Evolutionary conservation across 1,140 invertebrate species (phyloP).

Genomic region (Scaptomyza hsui): DNA sequence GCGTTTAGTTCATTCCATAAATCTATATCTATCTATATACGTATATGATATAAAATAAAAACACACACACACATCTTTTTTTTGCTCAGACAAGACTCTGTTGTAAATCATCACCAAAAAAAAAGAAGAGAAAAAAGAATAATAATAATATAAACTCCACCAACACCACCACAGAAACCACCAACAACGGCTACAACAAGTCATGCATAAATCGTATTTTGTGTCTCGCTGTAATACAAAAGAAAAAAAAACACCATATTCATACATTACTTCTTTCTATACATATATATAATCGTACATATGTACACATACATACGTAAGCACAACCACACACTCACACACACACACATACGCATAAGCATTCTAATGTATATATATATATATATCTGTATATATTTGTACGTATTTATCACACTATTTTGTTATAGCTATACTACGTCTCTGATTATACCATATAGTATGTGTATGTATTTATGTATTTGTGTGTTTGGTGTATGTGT

Average conservation of each 20-base stretch:
- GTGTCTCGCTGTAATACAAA: conserved; percentile 48
- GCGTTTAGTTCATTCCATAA: conserved; percentile 52
- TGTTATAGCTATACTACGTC: conserved; percentile 33
- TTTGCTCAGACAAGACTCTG: conserved; percentile 26
- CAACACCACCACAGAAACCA: conserved; percentile 30
- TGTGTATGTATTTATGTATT: neutral
- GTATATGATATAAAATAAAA: conserved; percentile 38
- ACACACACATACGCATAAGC: conserved; percentile 24
- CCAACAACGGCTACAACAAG: conserved; percentile 40
- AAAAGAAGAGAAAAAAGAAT: neutral
- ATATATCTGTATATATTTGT: conserved; percentile 33
- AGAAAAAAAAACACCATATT: conserved; percentile 9
- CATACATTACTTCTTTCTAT: conserved; percentile 40
- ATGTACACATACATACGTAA: conserved; percentile 28
- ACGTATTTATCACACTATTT: conserved; percentile 53
- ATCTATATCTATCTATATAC: conserved; percentile 2
- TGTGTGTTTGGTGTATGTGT: conserved; percentile 12
- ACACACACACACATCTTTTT: conserved; percentile 10
- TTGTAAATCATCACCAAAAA: conserved; percentile 64
- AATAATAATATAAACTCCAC: conserved; percentile 6
- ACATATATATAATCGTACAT: conserved; percentile 20
- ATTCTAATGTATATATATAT: conserved; percentile 11
- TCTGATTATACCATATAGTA: conserved; percentile 29
- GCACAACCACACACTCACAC: conserved; percentile 18
- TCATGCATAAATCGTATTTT: conserved; percentile 52